Evolutionary conservation across 2,113 vertebrate species (phyloP).

Genomic region (Atrichornis clamosus): DNA sequence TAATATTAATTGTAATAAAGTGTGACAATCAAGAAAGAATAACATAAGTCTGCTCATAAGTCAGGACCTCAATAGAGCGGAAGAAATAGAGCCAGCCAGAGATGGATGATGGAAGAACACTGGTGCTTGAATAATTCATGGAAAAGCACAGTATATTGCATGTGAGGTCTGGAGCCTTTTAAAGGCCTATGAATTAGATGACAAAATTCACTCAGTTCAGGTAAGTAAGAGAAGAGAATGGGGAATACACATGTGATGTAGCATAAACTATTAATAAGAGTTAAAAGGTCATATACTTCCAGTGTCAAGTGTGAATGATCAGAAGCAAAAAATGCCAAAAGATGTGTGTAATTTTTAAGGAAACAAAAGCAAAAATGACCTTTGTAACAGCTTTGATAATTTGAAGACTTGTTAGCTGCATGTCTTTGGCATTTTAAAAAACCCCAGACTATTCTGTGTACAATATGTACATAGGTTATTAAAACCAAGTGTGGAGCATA

Average conservation of each 20-base stretch:
- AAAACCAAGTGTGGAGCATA: background rate
- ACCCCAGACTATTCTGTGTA: background rate
- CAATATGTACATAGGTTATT: background rate
- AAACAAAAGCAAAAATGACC: background rate
- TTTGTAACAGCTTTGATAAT: background rate
- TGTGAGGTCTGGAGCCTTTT: background rate
- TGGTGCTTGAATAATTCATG: constrained; percentile 27
- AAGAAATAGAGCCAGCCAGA: constrained; percentile 20
- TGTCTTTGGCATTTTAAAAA: background rate
- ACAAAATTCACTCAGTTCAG: background rate
- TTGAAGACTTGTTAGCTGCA: background rate
- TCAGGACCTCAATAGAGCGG: background rate
- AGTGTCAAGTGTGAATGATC: background rate
- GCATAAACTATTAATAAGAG: constrained; percentile 21
- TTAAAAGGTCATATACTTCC: background rate
- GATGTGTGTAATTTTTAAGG: background rate
- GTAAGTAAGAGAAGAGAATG: background rate
- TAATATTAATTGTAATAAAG: constrained; percentile 49
- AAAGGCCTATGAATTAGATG: background rate
- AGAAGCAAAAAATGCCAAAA: background rate
- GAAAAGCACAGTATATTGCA: background rate
- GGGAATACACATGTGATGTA: constrained; percentile 8
- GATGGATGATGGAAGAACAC: constrained; percentile 6
- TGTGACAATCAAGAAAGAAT: constrained; percentile 7
- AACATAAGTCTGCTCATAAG: constrained; percentile 13